phyloP scores from a whole-genome alignment of 2,888 invertebrate genomes.

The Rapana venosa region DNA sequence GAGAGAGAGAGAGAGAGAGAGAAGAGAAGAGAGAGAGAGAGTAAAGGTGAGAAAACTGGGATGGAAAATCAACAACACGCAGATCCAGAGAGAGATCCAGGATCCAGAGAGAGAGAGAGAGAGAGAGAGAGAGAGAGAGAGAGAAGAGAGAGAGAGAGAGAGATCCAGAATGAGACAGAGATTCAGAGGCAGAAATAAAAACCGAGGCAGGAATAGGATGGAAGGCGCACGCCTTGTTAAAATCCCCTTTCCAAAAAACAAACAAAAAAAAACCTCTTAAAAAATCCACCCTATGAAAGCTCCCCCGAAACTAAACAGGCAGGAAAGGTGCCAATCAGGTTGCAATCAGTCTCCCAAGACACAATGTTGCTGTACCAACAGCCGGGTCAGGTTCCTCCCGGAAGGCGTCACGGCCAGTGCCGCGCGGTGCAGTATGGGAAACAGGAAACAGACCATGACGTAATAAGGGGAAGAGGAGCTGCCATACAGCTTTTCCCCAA shows the following conservation, averaged over 20 bases:
- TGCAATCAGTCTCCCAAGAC: too few species aligned
- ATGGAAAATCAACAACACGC: neutral
- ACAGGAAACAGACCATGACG: conserved; percentile 17
- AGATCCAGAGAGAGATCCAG: neutral
- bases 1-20: neutral
- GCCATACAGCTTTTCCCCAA: neutral
- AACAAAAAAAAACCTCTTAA: too few species aligned
- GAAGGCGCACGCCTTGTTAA: neutral
- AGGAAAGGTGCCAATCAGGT: too few species aligned
- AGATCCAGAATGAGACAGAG: neutral
- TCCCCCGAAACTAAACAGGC: neutral
- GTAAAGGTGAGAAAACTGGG: neutral
- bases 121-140: neutral
- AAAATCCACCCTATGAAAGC: neutral
- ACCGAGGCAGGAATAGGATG: neutral
- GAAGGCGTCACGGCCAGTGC: neutral
- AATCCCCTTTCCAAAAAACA: too few species aligned
- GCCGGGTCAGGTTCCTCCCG: too few species aligned
- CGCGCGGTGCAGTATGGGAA: neutral
- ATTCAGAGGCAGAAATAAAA: neutral
- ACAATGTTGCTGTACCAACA: too few species aligned
- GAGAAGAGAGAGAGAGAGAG: neutral
- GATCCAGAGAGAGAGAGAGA: neutral
- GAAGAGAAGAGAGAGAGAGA: neutral
- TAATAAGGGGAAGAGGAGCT: neutral